A percentile compares a stretch with the other conserved stretches of the same genome.
Evolutionary conservation across 2,888 invertebrate genomes (phyloP).

Genomic region (Drosophila anomalata): DNA sequence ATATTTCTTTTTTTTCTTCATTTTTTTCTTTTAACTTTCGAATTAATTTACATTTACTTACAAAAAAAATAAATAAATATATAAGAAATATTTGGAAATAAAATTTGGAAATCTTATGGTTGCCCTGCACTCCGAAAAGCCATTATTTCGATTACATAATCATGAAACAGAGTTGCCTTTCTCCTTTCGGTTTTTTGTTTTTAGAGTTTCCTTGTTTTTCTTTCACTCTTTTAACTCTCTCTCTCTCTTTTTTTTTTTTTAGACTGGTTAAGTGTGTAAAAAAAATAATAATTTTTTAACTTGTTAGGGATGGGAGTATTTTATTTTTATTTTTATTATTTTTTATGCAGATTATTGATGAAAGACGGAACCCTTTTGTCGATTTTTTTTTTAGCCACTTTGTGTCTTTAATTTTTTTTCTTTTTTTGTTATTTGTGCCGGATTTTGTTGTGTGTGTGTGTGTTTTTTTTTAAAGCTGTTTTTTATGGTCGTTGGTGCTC

Average conservation of each 20-base stretch:
- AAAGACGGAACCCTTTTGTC: conserved; percentile 55
- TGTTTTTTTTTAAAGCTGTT: conserved; percentile 30
- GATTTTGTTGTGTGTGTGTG: conserved; percentile 22
- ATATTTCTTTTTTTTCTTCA: too few species aligned
- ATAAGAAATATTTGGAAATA: too few species aligned
- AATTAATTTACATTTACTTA: not conserved
- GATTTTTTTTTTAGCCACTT: conserved; percentile 11
- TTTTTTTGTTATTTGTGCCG: conserved; percentile 21
- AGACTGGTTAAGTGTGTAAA: not conserved
- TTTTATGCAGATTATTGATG: conserved; percentile 32
- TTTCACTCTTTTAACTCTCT: not conserved
- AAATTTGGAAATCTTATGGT: too few species aligned
- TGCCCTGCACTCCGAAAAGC: not conserved
- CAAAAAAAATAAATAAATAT: too few species aligned
- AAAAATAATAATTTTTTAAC: conserved; percentile 9
- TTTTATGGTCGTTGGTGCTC: conserved; percentile 64
- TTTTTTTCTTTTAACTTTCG: not conserved
- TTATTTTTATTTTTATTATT: conserved; percentile 35
- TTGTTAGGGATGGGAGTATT: not conserved
- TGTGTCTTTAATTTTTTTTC: conserved; percentile 39
- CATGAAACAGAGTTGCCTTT: not conserved
- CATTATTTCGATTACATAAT: not conserved
- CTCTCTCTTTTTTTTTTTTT: not conserved
- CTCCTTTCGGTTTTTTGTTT: not conserved
- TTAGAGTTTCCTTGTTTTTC: not conserved